Base-by-base conservation (phyloP, 1,140 invertebrate genomes). In the Copidosoma floridanum region DNA sequence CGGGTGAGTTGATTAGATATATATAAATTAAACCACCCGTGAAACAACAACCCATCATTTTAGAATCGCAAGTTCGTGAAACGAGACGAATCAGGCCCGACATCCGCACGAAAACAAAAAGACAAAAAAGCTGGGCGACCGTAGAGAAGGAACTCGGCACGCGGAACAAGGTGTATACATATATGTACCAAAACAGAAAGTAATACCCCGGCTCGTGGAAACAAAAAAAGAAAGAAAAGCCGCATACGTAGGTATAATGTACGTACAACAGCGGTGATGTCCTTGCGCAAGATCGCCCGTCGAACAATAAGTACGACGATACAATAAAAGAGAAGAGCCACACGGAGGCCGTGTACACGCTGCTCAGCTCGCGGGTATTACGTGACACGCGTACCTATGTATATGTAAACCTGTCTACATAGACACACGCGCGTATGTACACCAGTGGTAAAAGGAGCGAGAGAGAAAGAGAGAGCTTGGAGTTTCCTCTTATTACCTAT, bases 281-380 rank as follows among this genome's bases (percentile, higher is more conserved):
- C 58, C 51, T 61, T 61, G 58, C 58, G 58, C 58, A 61, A 61
- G 51, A 61, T 61, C 58, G 58, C 35, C 20, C 18, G 8, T n/a
- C n/a, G 21, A 61, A 54, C 58, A 61, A 53, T 61, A 27, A 43
- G n/a, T n/a, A n/a, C n/a, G n/a, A n/a, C n/a, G n/a, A n/a, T n/a
- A n/a, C n/a, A n/a, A n/a, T n/a, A 14, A 46, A 46, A 53, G 50
- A 61, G 51, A 53, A 48, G 58, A 54, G 54, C n/a, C n/a, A n/a
- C n/a, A n/a, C n/a, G n/a, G n/a, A n/a, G n/a, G n/a, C n/a, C n/a
- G n/a, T n/a, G n/a, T n/a, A n/a, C n/a, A n/a, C 29, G 29, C 29
- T 6, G 6, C 6, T 12, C 29, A 8, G 29, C 29, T 14, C 35
- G 32, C 54, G 43, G 18, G 54, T 47, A 47, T 56, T 56, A 56